Evolutionary conservation across 2,888 invertebrate genomes (phyloP).

Genomic region (Agriopis marginaria): DNA sequence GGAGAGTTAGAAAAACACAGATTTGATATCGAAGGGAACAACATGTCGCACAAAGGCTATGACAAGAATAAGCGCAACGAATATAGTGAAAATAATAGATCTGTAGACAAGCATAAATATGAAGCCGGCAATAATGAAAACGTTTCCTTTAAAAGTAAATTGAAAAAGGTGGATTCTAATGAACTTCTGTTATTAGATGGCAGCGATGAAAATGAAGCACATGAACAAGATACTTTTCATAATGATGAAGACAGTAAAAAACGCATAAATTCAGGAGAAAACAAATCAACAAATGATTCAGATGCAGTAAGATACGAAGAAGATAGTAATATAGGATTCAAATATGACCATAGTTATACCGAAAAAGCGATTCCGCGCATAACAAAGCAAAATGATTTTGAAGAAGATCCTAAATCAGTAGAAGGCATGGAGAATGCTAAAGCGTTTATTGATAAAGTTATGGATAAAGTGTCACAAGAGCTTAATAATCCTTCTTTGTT

Average conservation of each 20-base stretch:
- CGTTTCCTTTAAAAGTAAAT: not conserved
- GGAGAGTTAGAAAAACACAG: conserved; percentile 26
- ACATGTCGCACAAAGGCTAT: not conserved
- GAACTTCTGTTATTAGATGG: conserved; percentile 10
- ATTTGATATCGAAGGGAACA: conserved; percentile 12
- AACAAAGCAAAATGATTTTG: not conserved
- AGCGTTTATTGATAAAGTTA: conserved; percentile 8
- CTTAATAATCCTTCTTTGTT: not conserved
- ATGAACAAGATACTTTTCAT: conserved; percentile 28
- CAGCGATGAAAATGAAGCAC: conserved; percentile 16
- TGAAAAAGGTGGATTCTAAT: conserved; percentile 8
- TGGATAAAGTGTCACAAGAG: conserved; percentile 11
- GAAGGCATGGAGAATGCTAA: not conserved
- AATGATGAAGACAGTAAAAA: not conserved
- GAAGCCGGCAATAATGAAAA: conserved; percentile 20
- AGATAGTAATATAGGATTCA: not conserved
- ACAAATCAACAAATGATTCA: conserved; percentile 1
- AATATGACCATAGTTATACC: conserved; percentile 1
- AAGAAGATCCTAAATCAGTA: not conserved
- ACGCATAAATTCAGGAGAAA: conserved; percentile 1
- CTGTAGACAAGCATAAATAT: not conserved
- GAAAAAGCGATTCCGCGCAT: conserved; percentile 13
- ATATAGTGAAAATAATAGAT: conserved; percentile 9
- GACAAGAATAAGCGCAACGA: conserved; percentile 8
- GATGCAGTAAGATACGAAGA: not conserved